Percentiles rank a stretch among this genome's conserved stretches.
Conservation (phyloP, 2,888 invertebrate genomes). For the Cinara cedri region DNA sequence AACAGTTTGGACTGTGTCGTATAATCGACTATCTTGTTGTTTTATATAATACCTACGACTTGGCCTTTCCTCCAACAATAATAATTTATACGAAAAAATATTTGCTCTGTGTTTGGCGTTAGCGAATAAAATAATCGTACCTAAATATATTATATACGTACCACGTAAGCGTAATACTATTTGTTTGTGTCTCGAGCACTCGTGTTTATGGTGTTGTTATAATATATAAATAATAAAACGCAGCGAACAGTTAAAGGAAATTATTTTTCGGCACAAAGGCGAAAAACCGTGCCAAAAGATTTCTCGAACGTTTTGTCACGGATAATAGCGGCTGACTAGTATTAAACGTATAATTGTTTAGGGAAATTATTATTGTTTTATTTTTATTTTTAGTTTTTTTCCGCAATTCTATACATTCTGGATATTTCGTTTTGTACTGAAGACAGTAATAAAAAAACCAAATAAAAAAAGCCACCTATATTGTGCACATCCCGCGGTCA, state of each 20-base stretch:
- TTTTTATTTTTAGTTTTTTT: not conserved
- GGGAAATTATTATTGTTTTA: not conserved
- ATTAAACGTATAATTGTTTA: not conserved
- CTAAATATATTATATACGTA: too few species aligned
- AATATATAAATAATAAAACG: too few species aligned
- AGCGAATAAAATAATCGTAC: too few species aligned
- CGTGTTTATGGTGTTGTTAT: too few species aligned
- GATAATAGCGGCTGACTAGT: not conserved
- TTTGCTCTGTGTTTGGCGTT: too few species aligned
- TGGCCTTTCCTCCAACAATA: too few species aligned
- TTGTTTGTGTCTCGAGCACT: too few species aligned
- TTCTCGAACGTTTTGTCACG: not conserved
- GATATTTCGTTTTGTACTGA: not conserved
- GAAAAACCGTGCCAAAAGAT: conserved; percentile 4
- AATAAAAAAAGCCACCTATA: conserved; percentile 1
- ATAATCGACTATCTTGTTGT: too few species aligned
- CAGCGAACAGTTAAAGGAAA: not conserved
- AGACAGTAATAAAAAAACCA: not conserved
- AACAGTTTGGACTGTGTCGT: too few species aligned
- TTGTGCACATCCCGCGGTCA: conserved; percentile 9
- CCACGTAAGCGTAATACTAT: too few species aligned
- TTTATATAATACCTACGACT: too few species aligned
- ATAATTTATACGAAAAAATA: too few species aligned
- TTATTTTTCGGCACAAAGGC: not conserved
- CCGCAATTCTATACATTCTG: not conserved